A percentile compares a stretch with the other conserved stretches of the same genome.
Evolutionary conservation across 2,113 vertebrate species (phyloP).

Genomic region (Triplophysa rosa): DNA sequence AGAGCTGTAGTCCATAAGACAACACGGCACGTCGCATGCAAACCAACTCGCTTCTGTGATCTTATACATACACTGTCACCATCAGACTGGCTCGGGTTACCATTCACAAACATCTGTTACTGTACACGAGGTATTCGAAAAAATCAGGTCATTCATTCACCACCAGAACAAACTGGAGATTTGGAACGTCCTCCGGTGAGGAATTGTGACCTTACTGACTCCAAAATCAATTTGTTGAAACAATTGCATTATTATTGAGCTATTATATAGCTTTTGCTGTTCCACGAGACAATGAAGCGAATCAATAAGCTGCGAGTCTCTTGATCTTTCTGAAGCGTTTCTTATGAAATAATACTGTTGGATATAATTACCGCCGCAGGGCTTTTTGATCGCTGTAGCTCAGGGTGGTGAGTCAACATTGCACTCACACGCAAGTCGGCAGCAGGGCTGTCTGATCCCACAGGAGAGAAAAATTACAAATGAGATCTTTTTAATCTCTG

Average conservation of each 20-base stretch:
- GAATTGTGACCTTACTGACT: constrained; percentile 23
- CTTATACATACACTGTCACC: constrained; percentile 5
- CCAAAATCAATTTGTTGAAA: constrained; percentile 34
- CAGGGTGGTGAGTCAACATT: constrained; percentile 34
- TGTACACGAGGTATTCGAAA: constrained; percentile 7
- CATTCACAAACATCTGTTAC: constrained; percentile 32
- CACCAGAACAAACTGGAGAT: neutral
- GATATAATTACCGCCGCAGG: constrained; percentile 26
- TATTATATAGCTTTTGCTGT: constrained; percentile 18
- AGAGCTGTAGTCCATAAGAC: constrained; percentile 39
- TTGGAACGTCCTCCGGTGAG: neutral
- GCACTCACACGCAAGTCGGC: constrained; percentile 30
- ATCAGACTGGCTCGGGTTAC: constrained; percentile 12
- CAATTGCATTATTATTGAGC: constrained; percentile 6
- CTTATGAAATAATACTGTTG: constrained; percentile 35
- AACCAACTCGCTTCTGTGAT: constrained; percentile 37
- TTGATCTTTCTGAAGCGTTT: constrained; percentile 29
- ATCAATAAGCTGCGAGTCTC: constrained; percentile 23
- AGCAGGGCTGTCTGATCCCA: neutral
- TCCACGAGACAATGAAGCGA: neutral
- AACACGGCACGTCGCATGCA: constrained; percentile 49
- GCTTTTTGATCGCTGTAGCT: constrained; percentile 19
- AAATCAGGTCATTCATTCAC: constrained; percentile 21
- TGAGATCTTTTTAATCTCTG: neutral
- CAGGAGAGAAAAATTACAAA: neutral